Evolutionary conservation across 2,113 vertebrate genomes (phyloP).

Genomic region (Cephalopterus ornatus): DNA sequence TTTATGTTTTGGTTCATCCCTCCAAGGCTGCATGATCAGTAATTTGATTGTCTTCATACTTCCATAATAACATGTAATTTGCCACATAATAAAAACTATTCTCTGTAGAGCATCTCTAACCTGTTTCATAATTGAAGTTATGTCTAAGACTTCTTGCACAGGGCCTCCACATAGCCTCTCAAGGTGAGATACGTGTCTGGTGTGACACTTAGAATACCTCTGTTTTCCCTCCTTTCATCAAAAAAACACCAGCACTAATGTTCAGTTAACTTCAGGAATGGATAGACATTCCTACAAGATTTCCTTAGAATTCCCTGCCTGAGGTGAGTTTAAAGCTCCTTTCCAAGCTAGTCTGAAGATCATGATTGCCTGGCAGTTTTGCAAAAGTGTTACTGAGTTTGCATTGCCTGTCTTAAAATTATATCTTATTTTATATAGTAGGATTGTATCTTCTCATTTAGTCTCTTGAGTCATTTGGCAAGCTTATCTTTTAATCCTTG

Average conservation of each 20-base stretch:
- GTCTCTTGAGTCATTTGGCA: background rate
- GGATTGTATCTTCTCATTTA: background rate
- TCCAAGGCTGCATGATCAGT: background rate
- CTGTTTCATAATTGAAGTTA: background rate
- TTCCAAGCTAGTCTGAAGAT: background rate
- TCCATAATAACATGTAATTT: background rate
- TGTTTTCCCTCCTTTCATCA: background rate
- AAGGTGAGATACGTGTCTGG: background rate
- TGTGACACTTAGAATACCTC: background rate
- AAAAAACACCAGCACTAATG: background rate
- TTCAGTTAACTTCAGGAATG: background rate
- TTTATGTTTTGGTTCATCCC: background rate
- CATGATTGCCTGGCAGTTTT: background rate
- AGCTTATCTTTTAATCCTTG: conserved; percentile 3
- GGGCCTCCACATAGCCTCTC: background rate
- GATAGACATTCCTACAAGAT: background rate
- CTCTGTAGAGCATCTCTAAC: background rate
- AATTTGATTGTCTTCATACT: background rate
- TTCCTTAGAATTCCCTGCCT: background rate
- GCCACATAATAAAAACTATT: background rate
- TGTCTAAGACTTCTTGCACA: background rate
- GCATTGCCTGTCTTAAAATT: background rate
- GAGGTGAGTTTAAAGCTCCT: background rate
- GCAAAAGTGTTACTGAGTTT: background rate
- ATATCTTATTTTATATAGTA: background rate